Conservation (phyloP, 1,140 invertebrate genomes). For the Tetramorium simillimum region DNA sequence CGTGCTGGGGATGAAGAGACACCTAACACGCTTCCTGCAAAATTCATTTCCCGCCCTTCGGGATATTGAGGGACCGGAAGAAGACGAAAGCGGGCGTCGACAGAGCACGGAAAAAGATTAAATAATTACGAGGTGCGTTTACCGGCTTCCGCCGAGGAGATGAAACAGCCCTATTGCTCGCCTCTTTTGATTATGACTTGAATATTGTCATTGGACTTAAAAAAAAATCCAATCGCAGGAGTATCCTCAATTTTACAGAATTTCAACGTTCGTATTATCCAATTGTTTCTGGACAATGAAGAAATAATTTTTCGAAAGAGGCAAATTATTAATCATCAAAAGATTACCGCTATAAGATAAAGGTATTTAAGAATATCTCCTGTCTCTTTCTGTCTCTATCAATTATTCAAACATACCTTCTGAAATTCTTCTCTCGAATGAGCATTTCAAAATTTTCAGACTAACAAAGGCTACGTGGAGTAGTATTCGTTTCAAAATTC, state of each 20-base stretch:
- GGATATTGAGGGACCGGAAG: slow-evolving; percentile 27
- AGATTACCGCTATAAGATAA: not conserved
- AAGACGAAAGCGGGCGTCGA: not conserved
- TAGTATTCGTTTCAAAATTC: not conserved
- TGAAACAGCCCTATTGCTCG: not conserved
- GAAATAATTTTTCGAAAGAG: not conserved
- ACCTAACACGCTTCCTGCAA: slow-evolving; percentile 36
- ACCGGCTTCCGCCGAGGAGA: not conserved
- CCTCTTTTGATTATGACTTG: not conserved
- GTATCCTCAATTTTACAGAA: not conserved
- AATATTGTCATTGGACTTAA: not conserved
- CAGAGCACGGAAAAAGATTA: slow-evolving; percentile 24
- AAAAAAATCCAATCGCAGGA: not conserved
- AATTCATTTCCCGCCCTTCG: slow-evolving; percentile 51
- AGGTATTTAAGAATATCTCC: not conserved
- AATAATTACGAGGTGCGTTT: slow-evolving; percentile 50
- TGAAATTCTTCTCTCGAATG: not conserved
- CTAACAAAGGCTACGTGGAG: not conserved
- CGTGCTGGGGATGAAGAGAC: not conserved
- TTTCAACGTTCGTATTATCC: not conserved
- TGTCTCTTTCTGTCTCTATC: not conserved
- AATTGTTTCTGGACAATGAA: not conserved
- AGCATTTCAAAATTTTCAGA: not conserved
- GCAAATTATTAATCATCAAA: not conserved
- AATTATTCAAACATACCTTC: not conserved